Evolutionary conservation across 2,797 vertebrate genomes (phyloP).

Genomic region (Acanthiza pusilla): DNA sequence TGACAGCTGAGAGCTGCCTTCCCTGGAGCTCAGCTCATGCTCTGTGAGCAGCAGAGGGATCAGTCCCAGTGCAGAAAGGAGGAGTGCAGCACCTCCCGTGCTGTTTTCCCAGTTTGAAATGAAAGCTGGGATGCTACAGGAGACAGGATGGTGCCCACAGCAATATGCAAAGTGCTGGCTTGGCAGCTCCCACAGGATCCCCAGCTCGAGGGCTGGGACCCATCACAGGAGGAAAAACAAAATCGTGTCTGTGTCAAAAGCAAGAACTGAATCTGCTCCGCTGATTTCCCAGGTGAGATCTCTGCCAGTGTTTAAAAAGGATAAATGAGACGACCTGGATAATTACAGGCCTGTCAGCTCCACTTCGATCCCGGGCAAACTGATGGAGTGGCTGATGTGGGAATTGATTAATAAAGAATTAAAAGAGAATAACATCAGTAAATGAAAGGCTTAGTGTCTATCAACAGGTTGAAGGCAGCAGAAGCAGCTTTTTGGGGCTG

Average conservation of each 20-base stretch:
- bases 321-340: constrained; percentile 47
- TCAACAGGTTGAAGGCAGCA: not conserved
- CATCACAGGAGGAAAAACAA: not conserved
- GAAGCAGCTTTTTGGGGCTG: not conserved
- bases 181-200: not conserved
- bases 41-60: not conserved
- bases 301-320: not conserved
- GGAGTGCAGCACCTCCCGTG: too few species aligned
- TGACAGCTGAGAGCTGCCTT: not conserved
- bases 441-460: not conserved
- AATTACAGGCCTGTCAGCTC: constrained; percentile 47
- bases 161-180: not conserved
- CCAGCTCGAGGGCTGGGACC: not conserved
- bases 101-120: not conserved
- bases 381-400: constrained; percentile 24
- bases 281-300: constrained; percentile 46
- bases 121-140: not conserved
- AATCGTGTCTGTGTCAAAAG: not conserved
- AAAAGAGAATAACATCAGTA: constrained; percentile 24
- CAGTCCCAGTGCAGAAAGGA: not conserved
- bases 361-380: not conserved
- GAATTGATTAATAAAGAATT: constrained; percentile 43
- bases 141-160: not conserved
- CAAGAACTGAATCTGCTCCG: not conserved
- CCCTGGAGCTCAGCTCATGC: not conserved